A percentile compares a stretch with the other conserved stretches of the same genome.
Evolutionary conservation across 2,888 invertebrate genomes (phyloP).

Genomic region (Pristionchus japonicus): DNA sequence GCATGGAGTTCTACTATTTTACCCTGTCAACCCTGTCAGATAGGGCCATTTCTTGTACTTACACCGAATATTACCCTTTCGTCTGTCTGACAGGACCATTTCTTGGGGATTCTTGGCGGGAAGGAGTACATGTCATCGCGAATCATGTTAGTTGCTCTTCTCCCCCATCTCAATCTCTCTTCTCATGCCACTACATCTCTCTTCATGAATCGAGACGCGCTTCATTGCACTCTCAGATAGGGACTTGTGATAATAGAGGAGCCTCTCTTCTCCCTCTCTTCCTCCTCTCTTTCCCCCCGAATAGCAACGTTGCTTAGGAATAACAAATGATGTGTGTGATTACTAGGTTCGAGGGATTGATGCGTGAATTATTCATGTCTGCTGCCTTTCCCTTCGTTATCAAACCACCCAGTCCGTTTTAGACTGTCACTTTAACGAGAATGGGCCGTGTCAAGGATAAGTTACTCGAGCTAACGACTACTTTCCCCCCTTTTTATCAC

Average conservation of each 20-base stretch:
- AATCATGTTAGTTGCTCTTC: constrained; percentile 27
- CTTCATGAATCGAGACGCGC: no score
- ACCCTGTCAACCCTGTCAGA: no score
- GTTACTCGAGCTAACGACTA: background rate
- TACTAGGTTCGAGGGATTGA: background rate
- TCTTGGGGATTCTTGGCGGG: no score
- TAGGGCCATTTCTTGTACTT: no score
- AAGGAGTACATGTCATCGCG: background rate
- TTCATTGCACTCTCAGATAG: constrained; percentile 25
- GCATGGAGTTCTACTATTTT: no score
- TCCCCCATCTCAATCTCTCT: background rate
- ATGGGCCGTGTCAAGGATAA: background rate
- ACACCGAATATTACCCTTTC: no score
- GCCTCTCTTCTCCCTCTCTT: background rate
- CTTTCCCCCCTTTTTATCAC: background rate
- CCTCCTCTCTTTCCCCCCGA: background rate
- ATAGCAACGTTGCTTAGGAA: background rate
- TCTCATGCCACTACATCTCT: constrained; percentile 30
- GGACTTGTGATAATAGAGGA: constrained; percentile 28
- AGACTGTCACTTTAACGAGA: background rate
- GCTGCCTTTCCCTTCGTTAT: no score
- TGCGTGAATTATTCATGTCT: no score
- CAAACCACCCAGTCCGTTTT: background rate
- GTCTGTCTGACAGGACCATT: no score
- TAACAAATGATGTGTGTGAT: background rate